Conservation (phyloP, 2,888 invertebrate species). For the Drosophila neonasuta region DNA sequence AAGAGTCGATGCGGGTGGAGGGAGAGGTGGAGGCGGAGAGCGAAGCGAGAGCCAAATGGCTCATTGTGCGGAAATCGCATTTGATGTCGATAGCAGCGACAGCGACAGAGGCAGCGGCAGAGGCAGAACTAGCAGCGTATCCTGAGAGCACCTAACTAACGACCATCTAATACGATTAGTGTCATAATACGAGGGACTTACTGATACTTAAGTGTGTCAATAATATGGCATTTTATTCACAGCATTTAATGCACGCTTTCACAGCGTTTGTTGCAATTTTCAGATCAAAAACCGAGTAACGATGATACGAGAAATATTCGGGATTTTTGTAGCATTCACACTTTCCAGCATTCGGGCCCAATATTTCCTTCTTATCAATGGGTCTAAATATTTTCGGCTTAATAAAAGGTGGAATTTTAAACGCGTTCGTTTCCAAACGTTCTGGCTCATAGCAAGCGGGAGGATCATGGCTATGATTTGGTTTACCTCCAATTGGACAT, state of each 20-base stretch:
- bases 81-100: constrained; percentile 59
- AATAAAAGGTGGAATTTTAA: constrained; percentile 38
- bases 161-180: constrained; percentile 78
- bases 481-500: constrained; percentile 18
- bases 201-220: constrained; percentile 38
- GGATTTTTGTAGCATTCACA: constrained; percentile 56
- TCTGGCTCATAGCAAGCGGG: constrained; percentile 15
- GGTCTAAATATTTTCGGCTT: constrained; percentile 20
- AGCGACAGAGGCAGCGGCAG: constrained; percentile 4
- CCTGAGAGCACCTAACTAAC: constrained; percentile 64
- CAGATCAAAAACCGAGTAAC: constrained; percentile 38
- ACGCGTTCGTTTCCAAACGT: constrained; percentile 15
- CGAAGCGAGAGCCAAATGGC: constrained; percentile 27
- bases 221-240: constrained; percentile 38
- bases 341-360: constrained; percentile 52
- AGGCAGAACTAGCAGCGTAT: neutral
- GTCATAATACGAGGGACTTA: constrained; percentile 65
- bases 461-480: constrained; percentile 19
- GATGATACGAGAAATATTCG: constrained; percentile 43
- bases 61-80: constrained; percentile 75
- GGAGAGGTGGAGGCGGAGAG: constrained; percentile 1
- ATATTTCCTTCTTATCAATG: constrained; percentile 14
- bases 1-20: constrained; percentile 14
- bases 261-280: constrained; percentile 12
- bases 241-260: constrained; percentile 15